Evolutionary conservation across 2,797 vertebrate species (phyloP), one percentile per base, ranked within the genome.

Genomic region (Micropoecilia bifurca): DNA sequence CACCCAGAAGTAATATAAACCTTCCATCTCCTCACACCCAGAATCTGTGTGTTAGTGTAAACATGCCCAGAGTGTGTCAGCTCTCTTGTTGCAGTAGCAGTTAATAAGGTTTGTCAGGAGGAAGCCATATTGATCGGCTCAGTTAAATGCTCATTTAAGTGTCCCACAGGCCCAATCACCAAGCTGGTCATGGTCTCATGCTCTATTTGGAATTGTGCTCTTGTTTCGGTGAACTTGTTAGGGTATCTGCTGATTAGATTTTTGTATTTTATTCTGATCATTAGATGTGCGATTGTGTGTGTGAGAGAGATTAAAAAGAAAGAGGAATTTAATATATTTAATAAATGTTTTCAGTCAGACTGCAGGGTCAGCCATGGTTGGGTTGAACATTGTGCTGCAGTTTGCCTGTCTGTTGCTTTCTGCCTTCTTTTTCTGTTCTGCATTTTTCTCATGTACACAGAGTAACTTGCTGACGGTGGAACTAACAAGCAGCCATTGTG

Each of bases 81-180:
- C 78, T 86, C 90, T 88, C 80, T 82, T 71, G 82, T 87, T 91
- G 89, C 89, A 87, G 68, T 69, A 85, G 83, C 87, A 88, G 83
- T 93, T 91, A 90, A 92, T 90, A 91, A 91, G 55, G 22, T 75
- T 75, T 79, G 88, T 94, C 90, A 88, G 84, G 33, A 75, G 87
- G 88, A 90, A 93, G 83, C 57, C 63, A 3, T 87, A 93, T 92
- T 88, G 92, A 93, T 93, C 63, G n/a, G 18, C 73, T 82, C 78
- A 87, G 77, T 84, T 91, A 92, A 92, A 93, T 90, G 89, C 83
- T 84, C 82, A 36, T 93, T 93, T 88, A 93, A 86, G 77, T 75
- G 71, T 93, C 93, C 92, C 91, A 85, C n/a, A 75, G 88, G 93
- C 79, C 90, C 76, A 36, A 83, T 94, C 84, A 74, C n/a, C 81